Evolutionary conservation across 2,797 vertebrate genomes (phyloP).

Genomic region (Halcyon badia): DNA sequence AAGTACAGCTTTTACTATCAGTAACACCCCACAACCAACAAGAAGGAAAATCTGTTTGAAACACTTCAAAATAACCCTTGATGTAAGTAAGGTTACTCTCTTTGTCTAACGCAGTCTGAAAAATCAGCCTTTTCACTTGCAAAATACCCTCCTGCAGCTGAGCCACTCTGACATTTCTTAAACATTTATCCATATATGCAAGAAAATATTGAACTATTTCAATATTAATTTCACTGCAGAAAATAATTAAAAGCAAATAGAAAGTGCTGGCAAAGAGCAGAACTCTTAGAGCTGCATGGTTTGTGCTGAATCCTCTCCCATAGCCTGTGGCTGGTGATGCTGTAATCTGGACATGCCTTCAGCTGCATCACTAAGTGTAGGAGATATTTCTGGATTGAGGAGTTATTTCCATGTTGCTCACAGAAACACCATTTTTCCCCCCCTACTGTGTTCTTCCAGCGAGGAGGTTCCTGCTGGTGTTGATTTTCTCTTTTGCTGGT

Average conservation of each 20-base stretch:
- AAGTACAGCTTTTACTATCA: not conserved
- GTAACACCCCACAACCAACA: not conserved
- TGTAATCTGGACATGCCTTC: accelerated
- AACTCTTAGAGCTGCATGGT: not conserved
- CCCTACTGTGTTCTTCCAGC: not conserved
- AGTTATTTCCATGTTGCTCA: not conserved
- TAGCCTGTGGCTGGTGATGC: not conserved
- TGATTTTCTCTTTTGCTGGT: not conserved
- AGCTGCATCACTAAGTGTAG: not conserved
- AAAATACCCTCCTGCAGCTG: not conserved
- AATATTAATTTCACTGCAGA: not conserved
- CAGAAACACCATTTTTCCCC: not conserved
- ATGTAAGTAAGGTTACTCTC: not conserved
- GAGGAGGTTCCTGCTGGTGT: not conserved
- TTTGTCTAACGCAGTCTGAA: not conserved
- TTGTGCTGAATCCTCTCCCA: not conserved
- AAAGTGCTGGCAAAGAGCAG: not conserved
- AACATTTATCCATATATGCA: not conserved
- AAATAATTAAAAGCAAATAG: not conserved
- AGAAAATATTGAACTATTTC: not conserved
- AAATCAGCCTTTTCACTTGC: not conserved
- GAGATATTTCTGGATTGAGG: not conserved
- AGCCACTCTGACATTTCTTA: not conserved
- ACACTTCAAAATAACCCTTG: not conserved
- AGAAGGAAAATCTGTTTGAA: not conserved